Evolutionary conservation across 2,888 invertebrate genomes (phyloP), one percentile per base, ranked within the genome.

Genomic region (Phyllotreta cruciferae): DNA sequence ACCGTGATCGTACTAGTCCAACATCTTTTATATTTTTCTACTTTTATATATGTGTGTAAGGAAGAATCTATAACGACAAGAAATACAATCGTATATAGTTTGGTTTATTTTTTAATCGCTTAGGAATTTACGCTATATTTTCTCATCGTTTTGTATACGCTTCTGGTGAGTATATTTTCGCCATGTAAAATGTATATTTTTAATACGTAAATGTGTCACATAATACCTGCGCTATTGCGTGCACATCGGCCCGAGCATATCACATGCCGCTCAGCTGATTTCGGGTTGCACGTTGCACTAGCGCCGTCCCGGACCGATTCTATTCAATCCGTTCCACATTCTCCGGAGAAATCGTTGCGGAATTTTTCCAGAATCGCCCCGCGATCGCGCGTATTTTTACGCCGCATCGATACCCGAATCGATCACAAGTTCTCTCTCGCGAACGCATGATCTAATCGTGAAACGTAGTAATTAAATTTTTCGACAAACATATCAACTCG

Each of bases 1-100:
- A 52, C 73, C 77, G 78, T 79, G 77, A 78, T 75, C 72, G 73
- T 76, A 75, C 78, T 79, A 79, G 80, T 80, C 80, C 78, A 78
- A 78, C 79, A 78, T 76, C 77, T 80, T 79, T 80, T 79, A 79
- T 80, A 80, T 80, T 80, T 80, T 80, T 80, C 79, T 80, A 80
- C 80, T 80, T 80, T 80, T 80, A 80, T 80, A 79, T 78, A 76
- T 78, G 74, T 77, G 79, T 76, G 77, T 80, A 24, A 24, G 24
- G 24, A 24, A 24, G 24, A 24, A 24, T 24, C 24, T 24, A 24
- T 24, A 24, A 24, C 24, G 24, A 24, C 2, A 24, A 24, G 24
- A 24, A 24, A 24, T 24, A 24, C 24, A 24, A 24, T 24, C 24
- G 24, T 24, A 24, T 24, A 79, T 79, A 80, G 78, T 79, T 79